Percentiles rank a stretch among this genome's conserved stretches.
phyloP scores from a whole-genome alignment of 64 coral and sea anemone species.

The Astreopora myriophthalma region DNA sequence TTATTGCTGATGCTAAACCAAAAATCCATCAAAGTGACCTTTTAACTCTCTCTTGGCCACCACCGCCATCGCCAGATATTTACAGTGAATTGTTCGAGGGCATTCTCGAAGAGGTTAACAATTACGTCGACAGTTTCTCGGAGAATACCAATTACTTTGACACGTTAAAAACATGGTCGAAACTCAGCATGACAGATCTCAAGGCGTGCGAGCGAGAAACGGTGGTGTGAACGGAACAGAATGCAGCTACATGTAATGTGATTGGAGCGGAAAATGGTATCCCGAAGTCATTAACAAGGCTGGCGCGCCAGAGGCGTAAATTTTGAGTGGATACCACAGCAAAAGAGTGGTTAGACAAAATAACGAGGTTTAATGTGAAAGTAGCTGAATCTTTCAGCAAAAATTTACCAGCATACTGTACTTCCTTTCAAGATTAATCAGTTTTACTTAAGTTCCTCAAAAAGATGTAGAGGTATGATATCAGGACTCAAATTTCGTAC shows the following conservation, averaged over 20 bases:
- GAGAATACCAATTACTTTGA: not conserved
- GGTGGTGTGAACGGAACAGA: not conserved
- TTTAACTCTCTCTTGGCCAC: not conserved
- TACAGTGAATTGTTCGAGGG: conserved; percentile 40
- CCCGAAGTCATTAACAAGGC: not conserved
- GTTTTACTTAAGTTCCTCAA: too few species aligned
- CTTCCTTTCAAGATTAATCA: too few species aligned
- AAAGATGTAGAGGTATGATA: too few species aligned
- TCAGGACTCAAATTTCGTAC: too few species aligned
- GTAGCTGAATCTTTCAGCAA: too few species aligned
- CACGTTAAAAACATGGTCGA: not conserved
- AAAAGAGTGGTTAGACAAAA: too few species aligned
- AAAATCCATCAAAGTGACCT: not conserved
- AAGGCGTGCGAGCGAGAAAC: not conserved
- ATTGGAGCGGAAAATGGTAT: not conserved
- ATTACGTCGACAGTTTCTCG: not conserved
- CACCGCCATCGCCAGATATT: not conserved
- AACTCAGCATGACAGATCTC: conserved; percentile 32
- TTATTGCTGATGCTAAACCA: not conserved
- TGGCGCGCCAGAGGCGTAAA: not conserved
- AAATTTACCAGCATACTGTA: too few species aligned
- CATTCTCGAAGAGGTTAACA: conserved; percentile 17
- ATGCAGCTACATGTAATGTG: not conserved
- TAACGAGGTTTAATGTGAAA: too few species aligned
- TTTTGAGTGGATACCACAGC: too few species aligned